Conservation (phyloP, 2,113 vertebrate species). For the Blennius ocellaris region DNA sequence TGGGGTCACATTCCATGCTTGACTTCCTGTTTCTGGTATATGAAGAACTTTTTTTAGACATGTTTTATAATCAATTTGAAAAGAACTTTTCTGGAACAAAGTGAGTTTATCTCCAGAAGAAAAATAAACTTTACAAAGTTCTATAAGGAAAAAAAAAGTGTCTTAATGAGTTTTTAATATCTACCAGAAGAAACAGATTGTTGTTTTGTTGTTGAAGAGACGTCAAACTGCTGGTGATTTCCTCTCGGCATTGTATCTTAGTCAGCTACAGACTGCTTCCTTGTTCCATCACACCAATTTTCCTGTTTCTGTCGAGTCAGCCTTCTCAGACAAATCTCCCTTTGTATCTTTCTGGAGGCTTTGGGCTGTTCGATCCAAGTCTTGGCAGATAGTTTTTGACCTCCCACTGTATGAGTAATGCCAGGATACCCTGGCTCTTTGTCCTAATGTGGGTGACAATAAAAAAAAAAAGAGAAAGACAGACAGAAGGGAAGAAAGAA, state of each 20-base stretch:
- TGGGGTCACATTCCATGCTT: neutral
- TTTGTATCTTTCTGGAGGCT: constrained; percentile 53
- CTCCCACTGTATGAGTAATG: constrained; percentile 1
- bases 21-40: constrained; percentile 13
- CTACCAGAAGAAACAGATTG: neutral
- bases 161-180: neutral
- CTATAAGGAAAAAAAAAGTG: neutral
- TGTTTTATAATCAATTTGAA: neutral
- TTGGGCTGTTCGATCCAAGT: constrained; percentile 46
- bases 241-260: neutral
- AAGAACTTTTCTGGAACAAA: constrained; percentile 15
- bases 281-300: constrained; percentile 46
- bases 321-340: constrained; percentile 51
- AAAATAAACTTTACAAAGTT: neutral
- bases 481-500: neutral
- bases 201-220: neutral
- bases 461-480: constrained; percentile 12
- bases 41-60: neutral
- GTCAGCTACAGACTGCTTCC: constrained; percentile 36
- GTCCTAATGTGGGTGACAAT: constrained; percentile 13
- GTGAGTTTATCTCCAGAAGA: constrained; percentile 5
- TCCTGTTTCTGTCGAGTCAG: constrained; percentile 63
- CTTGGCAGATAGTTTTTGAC: constrained; percentile 48
- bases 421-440: constrained; percentile 13
- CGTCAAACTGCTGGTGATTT: constrained; percentile 18